Conservation (phyloP, 2,797 vertebrate genomes). For the Falco concolor region DNA sequence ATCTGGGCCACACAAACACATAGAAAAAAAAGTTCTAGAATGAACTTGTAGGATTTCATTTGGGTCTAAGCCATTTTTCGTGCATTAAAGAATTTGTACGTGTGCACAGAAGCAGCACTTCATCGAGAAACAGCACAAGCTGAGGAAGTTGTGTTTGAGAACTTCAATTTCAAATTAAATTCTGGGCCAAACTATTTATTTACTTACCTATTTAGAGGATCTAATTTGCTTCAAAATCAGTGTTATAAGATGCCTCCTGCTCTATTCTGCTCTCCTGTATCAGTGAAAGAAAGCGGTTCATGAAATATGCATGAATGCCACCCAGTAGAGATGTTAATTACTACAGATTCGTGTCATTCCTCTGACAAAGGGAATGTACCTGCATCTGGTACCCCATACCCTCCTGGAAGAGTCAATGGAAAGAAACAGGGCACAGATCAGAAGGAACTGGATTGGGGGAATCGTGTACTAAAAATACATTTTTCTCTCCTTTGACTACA, state of each 20-base stretch:
- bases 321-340: not conserved
- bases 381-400: not conserved
- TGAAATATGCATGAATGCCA: not conserved
- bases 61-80: not conserved
- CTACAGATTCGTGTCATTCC: not conserved
- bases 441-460: not conserved
- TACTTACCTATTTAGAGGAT: not conserved
- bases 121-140: not conserved
- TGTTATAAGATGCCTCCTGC: not conserved
- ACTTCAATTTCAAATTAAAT: not conserved
- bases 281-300: not conserved
- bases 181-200: not conserved
- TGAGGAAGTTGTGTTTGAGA: not conserved
- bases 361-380: not conserved
- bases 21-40: not conserved
- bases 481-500: not conserved
- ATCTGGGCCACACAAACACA: not conserved
- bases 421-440: not conserved
- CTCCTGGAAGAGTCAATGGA: not conserved
- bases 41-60: not conserved
- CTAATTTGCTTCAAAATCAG: not conserved
- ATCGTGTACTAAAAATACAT: fast-evolving
- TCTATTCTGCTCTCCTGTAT: fast-evolving
- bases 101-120: not conserved
- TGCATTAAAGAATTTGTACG: not conserved